Evolutionary conservation across 2,888 invertebrate genomes (phyloP), one percentile per base, ranked within the genome.

Genomic region (Ochropleura plecta): DNA sequence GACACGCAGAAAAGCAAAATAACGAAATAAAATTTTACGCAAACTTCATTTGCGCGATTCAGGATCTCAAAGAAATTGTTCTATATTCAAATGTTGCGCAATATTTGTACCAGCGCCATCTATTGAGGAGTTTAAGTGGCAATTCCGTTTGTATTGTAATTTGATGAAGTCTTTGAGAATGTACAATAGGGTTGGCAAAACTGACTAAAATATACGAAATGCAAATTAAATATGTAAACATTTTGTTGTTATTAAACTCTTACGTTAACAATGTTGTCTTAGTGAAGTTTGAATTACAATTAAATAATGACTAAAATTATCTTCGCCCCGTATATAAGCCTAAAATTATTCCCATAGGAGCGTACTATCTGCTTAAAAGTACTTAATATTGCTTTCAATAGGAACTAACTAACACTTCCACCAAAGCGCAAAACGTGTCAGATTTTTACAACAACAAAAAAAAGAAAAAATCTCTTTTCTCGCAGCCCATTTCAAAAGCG

Each of bases 61-160:
- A 42, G 76, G 57, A 40, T 40, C 77, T 76, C 77, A 67, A 71
- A 71, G 44, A 57, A 79, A 70, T 55, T 70, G 73, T 81, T 78
- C 57, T 57, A 18, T 77, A 70, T 72, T 78, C 60, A 82, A 78
- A 81, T 70, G 63, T 57, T 62, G 16, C 46, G 55, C 60, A 10
- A 62, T 72, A 72, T 18, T 81, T 71, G 63, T 75, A 66, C 69
- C 14, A 75, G 10, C 65, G 84, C 84, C 82, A 83, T 82, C 82
- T 82, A 83, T 80, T 76, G 64, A 68, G 66, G 16, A 49, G 51
- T 48, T 20, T 62, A 76, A 83, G 57, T 62, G 64, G 67, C 72
- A 71, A 79, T 82, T 75, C 30, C 55, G 46, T 79, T 63, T 75
- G 73, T 64, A 72, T 40, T 5, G 68, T 83, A 71, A 80, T 81